These are phyloP conservation scores for Promerops cafer DNA, from an alignment of 2,113 vertebrate species.

Conservation along the genomic window DNA sequence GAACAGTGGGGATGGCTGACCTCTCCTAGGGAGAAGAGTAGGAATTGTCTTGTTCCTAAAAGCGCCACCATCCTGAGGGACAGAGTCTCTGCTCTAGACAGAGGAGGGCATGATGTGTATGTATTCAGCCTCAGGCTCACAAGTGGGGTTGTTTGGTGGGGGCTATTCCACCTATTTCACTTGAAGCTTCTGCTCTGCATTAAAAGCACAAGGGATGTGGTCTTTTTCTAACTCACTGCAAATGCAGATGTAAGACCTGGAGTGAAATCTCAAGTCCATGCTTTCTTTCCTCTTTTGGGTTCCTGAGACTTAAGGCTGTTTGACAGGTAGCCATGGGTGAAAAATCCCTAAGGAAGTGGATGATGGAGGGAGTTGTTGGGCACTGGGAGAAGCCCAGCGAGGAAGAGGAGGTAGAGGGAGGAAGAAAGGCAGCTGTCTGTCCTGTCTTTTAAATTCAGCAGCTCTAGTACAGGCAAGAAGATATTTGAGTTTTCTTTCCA, in stretches of 20 bases:
- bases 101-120: neutral
- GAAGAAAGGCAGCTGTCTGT: neutral
- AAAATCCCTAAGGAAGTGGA: neutral
- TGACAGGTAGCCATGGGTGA: neutral
- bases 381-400: neutral
- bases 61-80: accelerated
- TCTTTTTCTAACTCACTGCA: neutral
- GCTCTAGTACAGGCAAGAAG: neutral
- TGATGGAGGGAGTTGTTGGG: neutral
- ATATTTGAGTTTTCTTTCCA: neutral
- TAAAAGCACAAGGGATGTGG: neutral
- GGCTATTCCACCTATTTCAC: neutral
- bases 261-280: neutral
- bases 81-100: neutral
- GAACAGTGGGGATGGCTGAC: neutral
- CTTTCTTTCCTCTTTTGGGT: neutral
- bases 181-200: neutral
- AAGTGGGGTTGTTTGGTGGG: neutral
- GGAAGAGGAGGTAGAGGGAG: neutral
- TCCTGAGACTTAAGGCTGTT: neutral
- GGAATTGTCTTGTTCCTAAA: neutral
- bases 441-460: neutral
- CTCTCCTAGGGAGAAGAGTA: neutral
- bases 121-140: neutral
- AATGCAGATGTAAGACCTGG: neutral